Base-by-base conservation (phyloP, 2,888 invertebrate genomes). In the Blera fallax region DNA sequence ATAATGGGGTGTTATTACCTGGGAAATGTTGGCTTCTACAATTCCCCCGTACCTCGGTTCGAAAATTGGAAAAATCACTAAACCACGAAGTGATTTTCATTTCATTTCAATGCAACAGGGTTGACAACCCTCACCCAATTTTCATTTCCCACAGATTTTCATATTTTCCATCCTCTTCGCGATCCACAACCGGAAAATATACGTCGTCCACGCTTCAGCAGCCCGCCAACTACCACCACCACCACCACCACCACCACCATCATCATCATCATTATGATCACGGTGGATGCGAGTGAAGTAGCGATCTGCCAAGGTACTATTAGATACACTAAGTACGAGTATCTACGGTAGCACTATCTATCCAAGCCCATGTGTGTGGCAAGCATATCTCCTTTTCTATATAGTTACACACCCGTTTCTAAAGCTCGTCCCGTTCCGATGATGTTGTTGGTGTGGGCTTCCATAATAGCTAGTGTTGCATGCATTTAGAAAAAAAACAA, bases 51-150 rank as follows among this genome's bases (percentile, higher is more conserved):
- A 29, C 73, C 74, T 43, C 54, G 40, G 37, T 27, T 21, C 56
- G 80, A 85, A 80, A 24, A 56, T 29, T 54, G 32, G 40, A 34
- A 67, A 85, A 85, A 76, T 85, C 85, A 85, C 85, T 58, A 77
- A 85, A 85, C 85, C 85, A 85, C 85, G 72, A 85, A 81, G 81
- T 81, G 85, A 85, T 85, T 85, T 84, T 60, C 62, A 76, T 80
- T 84, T 74, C 52, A 56, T 80, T 76, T 65, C 54, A 60, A 27
- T 37, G 72, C 65, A 69, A 79, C 85, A 81, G 85, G 85, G 85
- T 85, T 85, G 85, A 81, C 81, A 85, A 85, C 85, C 85, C 85
- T 85, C 85, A 81, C 85, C 85, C 72, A 85, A 79, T 77, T 85
- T 73, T 48, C 32, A 77, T 81, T 84, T 85, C 85, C 81, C 85